Evolutionary conservation across 2,113 vertebrate species (phyloP), one percentile per base, ranked within the genome.

Genomic region (Ophthalmolycus amberensis): DNA sequence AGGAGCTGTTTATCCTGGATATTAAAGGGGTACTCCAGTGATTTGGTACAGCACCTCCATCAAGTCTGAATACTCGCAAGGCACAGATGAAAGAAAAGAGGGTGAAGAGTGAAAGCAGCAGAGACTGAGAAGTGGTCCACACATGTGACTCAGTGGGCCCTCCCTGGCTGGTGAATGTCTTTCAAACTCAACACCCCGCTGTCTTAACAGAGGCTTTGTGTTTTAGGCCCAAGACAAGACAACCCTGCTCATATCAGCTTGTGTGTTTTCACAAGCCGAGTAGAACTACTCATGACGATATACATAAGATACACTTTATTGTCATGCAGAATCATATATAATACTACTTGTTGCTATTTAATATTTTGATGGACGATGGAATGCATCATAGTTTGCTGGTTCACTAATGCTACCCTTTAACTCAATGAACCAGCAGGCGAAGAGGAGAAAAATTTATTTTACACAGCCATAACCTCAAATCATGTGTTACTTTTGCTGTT

Each of bases 1-100:
- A 75, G 62, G 75, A 88, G 71, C 54, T 29, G 22, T 62, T 71
- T 66, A 12, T 58, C 48, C 65, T 4, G 9, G 32, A 56, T 64
- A 58, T 56, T 46, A 37, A 60, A 75, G 6, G 4, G 11, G 14
- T 2, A 22, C 68, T n/a, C 50, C 48, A 20, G 63, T 69, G 80
- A 80, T 72, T 72, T 50, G 56, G 37, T 14, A 0, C 6, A 9
- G 5, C 2, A 11, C 66, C 48, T 48, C 16, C 16, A 40, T 34
- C 66, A 50, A 69, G 48, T 32, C 64, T 42, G 46, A 66, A 46
- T 38, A 71, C 52, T n/a, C 32, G 2, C 5, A 32, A 25, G 34
- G 54, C 58, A 34, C 22, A 56, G 70, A 75, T 70, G 40, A 40
- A 48, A 18, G n/a, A 29, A 14, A 27, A 52, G 46, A 27, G 20